phyloP scores from a whole-genome alignment of 2,797 vertebrate genomes.

The Sebastiscus tertius region DNA sequence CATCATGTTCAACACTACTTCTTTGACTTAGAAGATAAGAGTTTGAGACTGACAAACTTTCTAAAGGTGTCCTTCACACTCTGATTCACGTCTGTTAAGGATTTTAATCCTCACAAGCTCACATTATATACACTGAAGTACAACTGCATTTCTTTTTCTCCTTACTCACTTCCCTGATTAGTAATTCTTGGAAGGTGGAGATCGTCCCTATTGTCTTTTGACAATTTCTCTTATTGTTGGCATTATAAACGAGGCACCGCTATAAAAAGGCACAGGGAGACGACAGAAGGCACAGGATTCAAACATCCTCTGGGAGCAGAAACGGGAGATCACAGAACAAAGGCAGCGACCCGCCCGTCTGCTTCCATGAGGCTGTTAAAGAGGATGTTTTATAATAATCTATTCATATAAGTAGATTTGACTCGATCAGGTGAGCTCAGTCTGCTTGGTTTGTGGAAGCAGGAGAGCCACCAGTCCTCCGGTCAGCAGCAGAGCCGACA shows the following conservation, averaged over 20 bases:
- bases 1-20: not conserved
- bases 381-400: not conserved
- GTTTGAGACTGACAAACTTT: not conserved
- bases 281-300: not conserved
- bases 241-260: slow-evolving; percentile 12
- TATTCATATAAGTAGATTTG: not conserved
- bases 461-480: slow-evolving; percentile 75
- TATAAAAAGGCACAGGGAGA: slow-evolving; percentile 16
- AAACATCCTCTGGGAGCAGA: not conserved
- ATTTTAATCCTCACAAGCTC: not conserved
- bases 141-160: not conserved
- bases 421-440: slow-evolving; percentile 76
- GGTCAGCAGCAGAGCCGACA: slow-evolving; percentile 76
- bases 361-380: not conserved
- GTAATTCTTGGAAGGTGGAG: not conserved
- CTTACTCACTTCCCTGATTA: slow-evolving; percentile 1
- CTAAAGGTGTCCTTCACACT: not conserved
- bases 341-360: not conserved
- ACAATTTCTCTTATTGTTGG: not conserved
- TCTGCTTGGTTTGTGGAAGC: slow-evolving; percentile 78
- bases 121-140: too few species aligned
- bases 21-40: not conserved
- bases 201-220: not conserved
- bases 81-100: not conserved
- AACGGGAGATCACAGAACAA: not conserved